Percentiles rank a stretch among this genome's conserved stretches.
phyloP scores from a whole-genome alignment of 2,797 vertebrate species.

The Argentina silus region DNA sequence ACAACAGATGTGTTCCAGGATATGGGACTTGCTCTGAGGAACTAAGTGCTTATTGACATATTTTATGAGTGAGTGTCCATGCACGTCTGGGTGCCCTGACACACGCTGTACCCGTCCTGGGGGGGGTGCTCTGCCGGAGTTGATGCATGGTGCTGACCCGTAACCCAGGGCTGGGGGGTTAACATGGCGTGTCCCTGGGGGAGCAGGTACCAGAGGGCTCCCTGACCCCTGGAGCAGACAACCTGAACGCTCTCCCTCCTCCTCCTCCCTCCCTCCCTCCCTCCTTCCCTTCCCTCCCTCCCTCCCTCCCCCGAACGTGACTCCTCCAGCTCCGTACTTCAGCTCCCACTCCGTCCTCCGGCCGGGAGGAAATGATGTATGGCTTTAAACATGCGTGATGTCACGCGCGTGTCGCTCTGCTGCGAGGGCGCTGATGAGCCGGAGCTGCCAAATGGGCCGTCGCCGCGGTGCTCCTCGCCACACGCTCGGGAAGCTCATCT shows the following conservation, averaged over 20 bases:
- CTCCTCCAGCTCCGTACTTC: neutral
- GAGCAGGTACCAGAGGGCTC: neutral
- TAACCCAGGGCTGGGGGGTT: neutral
- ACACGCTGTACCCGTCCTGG: too few species aligned
- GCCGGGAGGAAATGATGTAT: constrained; percentile 8
- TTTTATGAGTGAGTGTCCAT: neutral
- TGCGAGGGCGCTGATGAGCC: neutral
- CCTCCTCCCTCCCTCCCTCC: neutral
- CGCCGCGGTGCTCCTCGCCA: neutral
- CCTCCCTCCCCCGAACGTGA: too few species aligned
- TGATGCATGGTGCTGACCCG: neutral
- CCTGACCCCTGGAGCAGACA: neutral
- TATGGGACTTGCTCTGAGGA: neutral
- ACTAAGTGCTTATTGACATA: neutral
- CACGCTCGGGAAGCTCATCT: too few species aligned
- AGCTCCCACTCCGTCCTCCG: neutral
- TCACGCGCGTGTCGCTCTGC: neutral
- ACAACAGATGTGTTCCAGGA: neutral
- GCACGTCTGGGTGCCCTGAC: neutral
- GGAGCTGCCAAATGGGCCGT: neutral
- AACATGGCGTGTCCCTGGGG: neutral
- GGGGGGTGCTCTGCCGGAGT: too few species aligned
- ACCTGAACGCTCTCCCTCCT: neutral
- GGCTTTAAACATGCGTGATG: constrained; percentile 8
- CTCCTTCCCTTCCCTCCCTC: neutral